These are phyloP conservation scores for Muraenolepis orangiensis DNA, from an alignment of 2,797 vertebrate species.

Conservation along the genomic window DNA sequence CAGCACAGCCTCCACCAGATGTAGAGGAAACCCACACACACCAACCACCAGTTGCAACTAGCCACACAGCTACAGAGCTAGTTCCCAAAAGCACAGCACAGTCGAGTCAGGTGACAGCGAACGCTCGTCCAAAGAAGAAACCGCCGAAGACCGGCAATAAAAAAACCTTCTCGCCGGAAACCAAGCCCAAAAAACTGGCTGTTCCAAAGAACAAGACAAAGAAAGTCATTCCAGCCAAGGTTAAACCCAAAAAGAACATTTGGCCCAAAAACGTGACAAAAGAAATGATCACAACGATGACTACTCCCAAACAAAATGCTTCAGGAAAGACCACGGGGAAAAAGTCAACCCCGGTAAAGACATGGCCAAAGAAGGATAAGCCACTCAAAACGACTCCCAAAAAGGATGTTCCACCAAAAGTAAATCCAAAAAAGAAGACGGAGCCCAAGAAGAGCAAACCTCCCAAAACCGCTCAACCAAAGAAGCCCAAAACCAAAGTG, in stretches of 20 bases:
- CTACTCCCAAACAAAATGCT: slow-evolving; percentile 17
- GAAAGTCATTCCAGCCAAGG: slow-evolving; percentile 25
- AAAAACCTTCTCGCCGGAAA: slow-evolving; percentile 10
- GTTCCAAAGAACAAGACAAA: slow-evolving; percentile 5
- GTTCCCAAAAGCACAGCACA: slow-evolving; percentile 1
- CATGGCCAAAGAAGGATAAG: neutral
- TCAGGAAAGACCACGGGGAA: neutral
- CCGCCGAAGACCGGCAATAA: slow-evolving; percentile 20
- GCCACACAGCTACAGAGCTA: slow-evolving; percentile 27
- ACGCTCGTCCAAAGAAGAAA: slow-evolving; percentile 13
- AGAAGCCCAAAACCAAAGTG: slow-evolving; percentile 19
- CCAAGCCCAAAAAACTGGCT: slow-evolving; percentile 24
- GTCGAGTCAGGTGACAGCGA: slow-evolving; percentile 10
- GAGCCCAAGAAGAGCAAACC: slow-evolving; percentile 35
- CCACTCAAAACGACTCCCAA: slow-evolving; percentile 32
- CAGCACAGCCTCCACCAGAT: slow-evolving; percentile 28
- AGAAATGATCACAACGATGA: neutral
- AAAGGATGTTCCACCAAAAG: slow-evolving; percentile 36
- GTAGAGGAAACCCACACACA: neutral
- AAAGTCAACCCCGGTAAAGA: slow-evolving; percentile 7
- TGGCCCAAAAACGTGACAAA: neutral
- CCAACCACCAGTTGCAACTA: slow-evolving; percentile 13
- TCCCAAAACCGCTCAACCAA: slow-evolving; percentile 22
- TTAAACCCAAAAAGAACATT: slow-evolving; percentile 13
- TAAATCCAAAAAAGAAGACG: slow-evolving; percentile 34